Evolutionary conservation across 2,888 invertebrate species (phyloP).

Genomic region (Itoplectis maculator): DNA sequence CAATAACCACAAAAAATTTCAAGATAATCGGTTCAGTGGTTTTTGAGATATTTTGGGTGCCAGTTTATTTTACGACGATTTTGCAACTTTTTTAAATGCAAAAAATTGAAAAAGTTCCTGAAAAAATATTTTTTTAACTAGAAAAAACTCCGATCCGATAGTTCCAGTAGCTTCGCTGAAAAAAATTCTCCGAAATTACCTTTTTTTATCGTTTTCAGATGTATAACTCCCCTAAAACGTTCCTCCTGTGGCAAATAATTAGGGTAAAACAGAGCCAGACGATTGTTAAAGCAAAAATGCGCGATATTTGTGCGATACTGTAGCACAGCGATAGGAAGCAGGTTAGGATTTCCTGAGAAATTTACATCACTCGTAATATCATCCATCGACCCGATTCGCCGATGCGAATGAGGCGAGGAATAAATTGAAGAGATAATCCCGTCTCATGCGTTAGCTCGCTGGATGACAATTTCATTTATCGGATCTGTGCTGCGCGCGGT

Average conservation of each 20-base stretch:
- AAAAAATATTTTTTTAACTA: too few species aligned
- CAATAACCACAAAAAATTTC: too few species aligned
- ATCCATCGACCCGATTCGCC: slow-evolving; percentile 24
- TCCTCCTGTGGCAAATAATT: background rate
- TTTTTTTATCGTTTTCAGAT: too few species aligned
- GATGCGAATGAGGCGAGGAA: slow-evolving; percentile 12
- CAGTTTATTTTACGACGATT: too few species aligned
- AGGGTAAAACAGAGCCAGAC: background rate
- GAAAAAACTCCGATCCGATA: too few species aligned
- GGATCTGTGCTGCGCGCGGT: slow-evolving; percentile 6
- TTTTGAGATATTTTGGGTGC: too few species aligned
- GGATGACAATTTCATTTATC: slow-evolving; percentile 48
- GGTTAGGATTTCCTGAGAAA: slow-evolving; percentile 15
- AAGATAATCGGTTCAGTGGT: too few species aligned
- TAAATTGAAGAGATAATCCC: slow-evolving; percentile 24
- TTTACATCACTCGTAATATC: slow-evolving; percentile 30
- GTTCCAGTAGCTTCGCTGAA: too few species aligned
- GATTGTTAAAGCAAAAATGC: background rate
- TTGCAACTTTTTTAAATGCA: too few species aligned
- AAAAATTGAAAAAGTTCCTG: too few species aligned
- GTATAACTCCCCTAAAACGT: too few species aligned
- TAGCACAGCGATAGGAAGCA: background rate
- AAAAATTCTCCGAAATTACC: too few species aligned
- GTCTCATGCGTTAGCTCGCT: background rate
- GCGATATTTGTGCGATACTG: background rate